Percentiles rank a stretch among this genome's conserved stretches.
Evolutionary conservation across 2,113 vertebrate species (phyloP).

Genomic region (Nicator chloris): DNA sequence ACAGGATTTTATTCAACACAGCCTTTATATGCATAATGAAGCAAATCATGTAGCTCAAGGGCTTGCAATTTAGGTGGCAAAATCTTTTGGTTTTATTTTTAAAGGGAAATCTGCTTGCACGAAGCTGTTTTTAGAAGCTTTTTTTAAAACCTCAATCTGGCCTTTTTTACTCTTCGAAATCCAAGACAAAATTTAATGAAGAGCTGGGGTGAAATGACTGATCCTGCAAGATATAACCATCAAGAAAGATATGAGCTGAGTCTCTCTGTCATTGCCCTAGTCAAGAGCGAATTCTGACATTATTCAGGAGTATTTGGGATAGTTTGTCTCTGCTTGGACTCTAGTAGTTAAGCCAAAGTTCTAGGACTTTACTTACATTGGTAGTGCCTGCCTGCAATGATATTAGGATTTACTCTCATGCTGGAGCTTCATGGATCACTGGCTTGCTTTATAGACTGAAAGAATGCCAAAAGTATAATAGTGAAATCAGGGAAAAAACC

Average conservation of each 20-base stretch:
- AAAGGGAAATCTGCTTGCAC: background rate
- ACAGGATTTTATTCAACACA: background rate
- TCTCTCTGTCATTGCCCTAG: background rate
- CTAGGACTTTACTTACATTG: background rate
- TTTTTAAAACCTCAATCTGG: background rate
- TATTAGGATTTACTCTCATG: background rate
- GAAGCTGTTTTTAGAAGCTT: background rate
- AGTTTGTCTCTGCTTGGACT: background rate
- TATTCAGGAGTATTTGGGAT: background rate
- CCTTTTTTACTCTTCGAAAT: background rate
- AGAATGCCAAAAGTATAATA: background rate
- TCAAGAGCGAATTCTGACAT: background rate
- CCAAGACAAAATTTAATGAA: background rate
- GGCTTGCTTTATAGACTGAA: background rate
- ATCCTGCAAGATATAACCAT: background rate
- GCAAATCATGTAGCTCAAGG: background rate
- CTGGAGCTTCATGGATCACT: background rate
- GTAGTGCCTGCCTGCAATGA: background rate
- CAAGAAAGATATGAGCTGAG: background rate
- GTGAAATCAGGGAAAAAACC: background rate
- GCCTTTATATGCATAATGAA: background rate
- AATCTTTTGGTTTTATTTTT: background rate
- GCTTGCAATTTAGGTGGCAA: background rate
- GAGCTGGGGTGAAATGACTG: background rate
- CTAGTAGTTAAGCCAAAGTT: background rate